Base-by-base conservation (phyloP, 2,888 invertebrate species). In the Thumatha senex region DNA sequence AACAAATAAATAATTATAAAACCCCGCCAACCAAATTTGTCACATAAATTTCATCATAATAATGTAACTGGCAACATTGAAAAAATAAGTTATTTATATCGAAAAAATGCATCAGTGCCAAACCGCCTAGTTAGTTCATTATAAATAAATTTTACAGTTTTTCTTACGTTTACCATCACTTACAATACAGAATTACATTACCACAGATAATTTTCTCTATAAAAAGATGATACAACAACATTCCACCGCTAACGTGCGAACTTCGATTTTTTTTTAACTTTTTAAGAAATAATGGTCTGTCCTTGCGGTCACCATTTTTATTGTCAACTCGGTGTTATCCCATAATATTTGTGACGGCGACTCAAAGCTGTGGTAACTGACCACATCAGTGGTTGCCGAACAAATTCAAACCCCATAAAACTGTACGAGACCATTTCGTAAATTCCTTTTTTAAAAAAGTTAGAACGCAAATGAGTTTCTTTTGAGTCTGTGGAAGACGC, bases 361-460 rank as follows among this genome's bases (percentile, higher is more conserved):
- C 54, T 56, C 63, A 54, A 58, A 55, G 61, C 36, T 75, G 76
- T 55, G 79, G 78, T 73, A 54, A 10, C 41, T 40, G 56, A 80
- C 83, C 83, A 71, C 84, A 80, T 71, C 79, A 75, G 56, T 63
- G 68, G 69, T 49, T 66, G 70, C 68, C 64, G 67, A 51, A 69
- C 78, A 72, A 72, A 76, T 82, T 82, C 80, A 79, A 81, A 81
- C 77, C 72, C 74, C 77, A 79, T 81, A 83, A 85, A 82, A 73
- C 56, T 61, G 63, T 63, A 41, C 41, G 45, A 54, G 45, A 41
- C 40, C 41, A 53, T 57, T 56, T 44, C 31, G 14, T 41, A 54
- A 18, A 29, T 18, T 57, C 56, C 52, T 41, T 51, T 54, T 56
- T 53, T 40, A 14, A 49, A 48, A 48, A 55, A 55, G 48, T 46